Evolutionary conservation across 2,888 invertebrate species (phyloP).

Genomic region (Leptopterna dolabrata): DNA sequence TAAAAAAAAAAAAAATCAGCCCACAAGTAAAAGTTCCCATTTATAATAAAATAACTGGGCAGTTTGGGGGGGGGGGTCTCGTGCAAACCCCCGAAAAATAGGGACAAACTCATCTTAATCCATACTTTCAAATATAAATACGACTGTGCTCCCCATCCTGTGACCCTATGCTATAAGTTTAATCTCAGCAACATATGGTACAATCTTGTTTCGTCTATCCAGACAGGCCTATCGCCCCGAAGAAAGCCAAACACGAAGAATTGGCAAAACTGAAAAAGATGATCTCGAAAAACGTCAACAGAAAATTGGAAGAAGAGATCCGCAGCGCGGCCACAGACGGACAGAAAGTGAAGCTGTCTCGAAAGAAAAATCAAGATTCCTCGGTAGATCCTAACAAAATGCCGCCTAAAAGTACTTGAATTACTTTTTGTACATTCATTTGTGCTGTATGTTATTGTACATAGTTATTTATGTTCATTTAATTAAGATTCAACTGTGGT

Average conservation of each 20-base stretch:
- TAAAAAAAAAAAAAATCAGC: no score
- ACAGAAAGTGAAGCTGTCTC: slow-evolving; percentile 64
- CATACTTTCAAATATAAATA: no score
- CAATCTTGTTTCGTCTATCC: not conserved
- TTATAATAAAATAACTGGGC: no score
- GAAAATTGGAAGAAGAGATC: slow-evolving; percentile 76
- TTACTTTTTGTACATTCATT: not conserved
- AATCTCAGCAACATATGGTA: no score
- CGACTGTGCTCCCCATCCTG: no score
- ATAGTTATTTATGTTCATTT: slow-evolving; percentile 14
- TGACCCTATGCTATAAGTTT: no score
- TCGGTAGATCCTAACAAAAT: slow-evolving; percentile 56
- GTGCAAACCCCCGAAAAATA: no score
- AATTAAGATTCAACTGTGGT: not conserved
- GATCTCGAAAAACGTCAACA: slow-evolving; percentile 78
- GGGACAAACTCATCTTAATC: no score
- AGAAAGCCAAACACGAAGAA: slow-evolving; percentile 72
- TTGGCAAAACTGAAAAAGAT: slow-evolving; percentile 75
- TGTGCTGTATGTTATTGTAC: not conserved
- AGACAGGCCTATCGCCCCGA: slow-evolving; percentile 72
- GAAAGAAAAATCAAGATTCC: slow-evolving; percentile 59
- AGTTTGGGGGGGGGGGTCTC: no score
- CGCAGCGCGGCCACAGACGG: slow-evolving; percentile 71
- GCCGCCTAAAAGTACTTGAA: slow-evolving; percentile 56
- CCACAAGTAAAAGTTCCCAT: no score